These are phyloP conservation scores for Idaea biselata DNA, from an alignment of 2,888 invertebrate genomes.

Conservation along the genomic window DNA sequence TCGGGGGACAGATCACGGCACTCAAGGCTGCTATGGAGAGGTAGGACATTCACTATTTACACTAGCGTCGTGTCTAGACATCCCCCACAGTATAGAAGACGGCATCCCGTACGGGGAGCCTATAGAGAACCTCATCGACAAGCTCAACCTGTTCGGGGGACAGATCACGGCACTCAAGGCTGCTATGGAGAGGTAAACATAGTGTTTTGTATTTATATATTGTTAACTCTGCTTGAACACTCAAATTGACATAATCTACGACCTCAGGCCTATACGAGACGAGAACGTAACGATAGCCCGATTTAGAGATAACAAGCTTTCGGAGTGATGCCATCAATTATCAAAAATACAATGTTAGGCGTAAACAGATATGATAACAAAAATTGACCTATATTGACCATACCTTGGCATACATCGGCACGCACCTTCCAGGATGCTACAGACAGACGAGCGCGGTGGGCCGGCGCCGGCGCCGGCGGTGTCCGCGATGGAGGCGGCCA, in stretches of 20 bases:
- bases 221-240: no score
- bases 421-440: constrained; percentile 44
- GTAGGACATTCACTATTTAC: constrained; percentile 28
- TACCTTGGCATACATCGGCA: no score
- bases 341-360: no score
- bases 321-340: no score
- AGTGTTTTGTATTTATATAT: no score
- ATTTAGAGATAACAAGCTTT: no score
- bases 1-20: constrained; percentile 43
- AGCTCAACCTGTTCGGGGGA: constrained; percentile 43
- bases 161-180: constrained; percentile 45
- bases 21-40: constrained; percentile 49
- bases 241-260: no score
- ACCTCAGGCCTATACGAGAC: no score
- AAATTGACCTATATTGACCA: no score
- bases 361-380: no score
- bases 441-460: constrained; percentile 36
- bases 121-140: constrained; percentile 39
- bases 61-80: constrained; percentile 32
- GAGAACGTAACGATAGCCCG: no score
- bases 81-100: constrained; percentile 59
- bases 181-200: constrained; percentile 48
- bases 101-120: constrained; percentile 47
- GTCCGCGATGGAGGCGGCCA: constrained; percentile 38
- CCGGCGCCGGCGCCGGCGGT: constrained; percentile 38